phyloP scores from a whole-genome alignment of 2,888 invertebrate genomes.

The Aelia acuminata region DNA sequence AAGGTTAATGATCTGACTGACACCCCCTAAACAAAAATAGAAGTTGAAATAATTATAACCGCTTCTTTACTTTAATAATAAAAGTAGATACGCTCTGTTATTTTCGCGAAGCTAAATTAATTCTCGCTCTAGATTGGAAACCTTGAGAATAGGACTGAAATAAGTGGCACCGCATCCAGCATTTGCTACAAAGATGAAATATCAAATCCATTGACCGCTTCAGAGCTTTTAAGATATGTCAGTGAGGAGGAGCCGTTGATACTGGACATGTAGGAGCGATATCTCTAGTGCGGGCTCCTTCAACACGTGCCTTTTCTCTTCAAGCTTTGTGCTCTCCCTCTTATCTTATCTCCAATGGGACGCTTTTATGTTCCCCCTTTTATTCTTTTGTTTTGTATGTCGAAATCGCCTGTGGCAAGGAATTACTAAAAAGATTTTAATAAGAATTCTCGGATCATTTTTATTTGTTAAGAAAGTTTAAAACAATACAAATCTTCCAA shows the following conservation, averaged over 20 bases:
- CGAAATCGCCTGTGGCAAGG: neutral
- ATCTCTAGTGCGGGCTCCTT: neutral
- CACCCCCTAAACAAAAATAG: too few relatives aligned
- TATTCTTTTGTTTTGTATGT: neutral
- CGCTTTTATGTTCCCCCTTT: neutral
- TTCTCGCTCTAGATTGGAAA: too few relatives aligned
- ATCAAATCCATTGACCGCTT: neutral
- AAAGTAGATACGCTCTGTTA: too few relatives aligned
- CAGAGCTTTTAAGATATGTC: neutral
- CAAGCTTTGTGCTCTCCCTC: neutral
- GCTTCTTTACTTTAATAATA: too few relatives aligned
- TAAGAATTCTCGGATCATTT: too few relatives aligned
- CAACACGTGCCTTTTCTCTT: conserved; percentile 5
- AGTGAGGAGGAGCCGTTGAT: neutral
- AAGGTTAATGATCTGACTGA: too few relatives aligned
- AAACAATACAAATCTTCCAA: too few relatives aligned
- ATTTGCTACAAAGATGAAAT: neutral
- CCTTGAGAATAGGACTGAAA: neutral
- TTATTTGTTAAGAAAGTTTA: too few relatives aligned
- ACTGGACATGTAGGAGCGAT: neutral
- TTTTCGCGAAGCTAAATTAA: too few relatives aligned
- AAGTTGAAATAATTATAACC: too few relatives aligned
- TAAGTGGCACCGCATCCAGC: neutral
- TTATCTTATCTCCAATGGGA: neutral
- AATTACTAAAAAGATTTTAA: neutral